Base-by-base conservation (phyloP, 2,888 invertebrate genomes). In the Drosophila phalerata region DNA sequence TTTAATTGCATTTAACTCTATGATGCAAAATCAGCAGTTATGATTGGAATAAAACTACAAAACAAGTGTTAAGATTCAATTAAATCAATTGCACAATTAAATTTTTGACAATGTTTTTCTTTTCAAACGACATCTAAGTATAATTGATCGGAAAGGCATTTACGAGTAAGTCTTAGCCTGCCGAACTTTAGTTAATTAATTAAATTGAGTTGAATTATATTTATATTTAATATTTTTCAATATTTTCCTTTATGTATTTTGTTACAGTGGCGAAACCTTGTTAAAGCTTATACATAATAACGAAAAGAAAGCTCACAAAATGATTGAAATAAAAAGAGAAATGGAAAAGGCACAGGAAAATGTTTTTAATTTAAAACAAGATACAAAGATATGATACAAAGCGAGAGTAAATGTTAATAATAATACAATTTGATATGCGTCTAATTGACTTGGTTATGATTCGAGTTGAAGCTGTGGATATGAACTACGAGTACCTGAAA, bases 181-280 rank as follows among this genome's bases (percentile, higher is more conserved):
- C 72, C 68, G 72, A 72, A 28, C 57, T 58, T 53, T 10, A 13
- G 8, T 11, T 37, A 57, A 57, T 47, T 57, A 47, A 48, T 57
- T 19, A 28, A 47, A 47, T 38, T 37, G 30, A 48, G 30, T 53
- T 56, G 57, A 65, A 45, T 69, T 57, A 37, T 62, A 45, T 68
- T 34, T 57, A 56, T 55, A 32, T 57, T 47, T 8, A 25, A 71
- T 43, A 56, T 79, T 69, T 68, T 57, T 48, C 68, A 68, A 58
- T 81, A 49, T 37, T 48, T 30, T 32, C 17, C 30, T 55, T 49
- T 34, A 15, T 22, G 19, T 52, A 30, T 72, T 69, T 62, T 71
- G 43, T 81, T 68, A 64, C 74, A 81, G 70, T 75, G 86, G 91
- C 91, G 91, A 91, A 91, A 91, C 91, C 91, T 90, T 77, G 80